Percentiles rank a stretch among this genome's conserved stretches.
These are phyloP conservation scores for Callopanchax toddi DNA, from an alignment of 2,113 vertebrate genomes.

Conservation along the genomic window DNA sequence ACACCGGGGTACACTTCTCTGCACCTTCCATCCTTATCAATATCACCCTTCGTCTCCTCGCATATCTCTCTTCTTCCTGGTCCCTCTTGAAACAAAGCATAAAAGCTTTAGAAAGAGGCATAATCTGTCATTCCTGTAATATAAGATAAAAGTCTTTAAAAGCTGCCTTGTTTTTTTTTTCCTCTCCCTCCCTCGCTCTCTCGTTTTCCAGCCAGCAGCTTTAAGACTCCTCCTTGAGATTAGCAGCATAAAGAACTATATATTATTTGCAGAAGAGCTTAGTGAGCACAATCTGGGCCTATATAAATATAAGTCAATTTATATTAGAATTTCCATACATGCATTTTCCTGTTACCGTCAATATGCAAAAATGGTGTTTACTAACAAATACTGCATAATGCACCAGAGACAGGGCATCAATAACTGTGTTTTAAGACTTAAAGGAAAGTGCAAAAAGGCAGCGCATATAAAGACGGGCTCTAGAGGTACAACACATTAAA, in stretches of 20 bases:
- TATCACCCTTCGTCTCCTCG: slow-evolving; percentile 63
- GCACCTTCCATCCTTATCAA: slow-evolving; percentile 77
- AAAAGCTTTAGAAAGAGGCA: slow-evolving; percentile 78
- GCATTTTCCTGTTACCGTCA: slow-evolving; percentile 99
- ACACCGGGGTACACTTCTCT: slow-evolving; percentile 72
- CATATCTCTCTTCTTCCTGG: slow-evolving; percentile 47
- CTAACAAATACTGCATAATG: slow-evolving; percentile 99
- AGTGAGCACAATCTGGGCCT: slow-evolving; percentile 90
- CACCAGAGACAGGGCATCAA: slow-evolving; percentile 93
- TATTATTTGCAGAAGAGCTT: slow-evolving; percentile 95
- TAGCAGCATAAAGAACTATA: slow-evolving; percentile 94
- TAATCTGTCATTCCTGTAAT: slow-evolving; percentile 79
- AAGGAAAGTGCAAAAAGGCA: slow-evolving; percentile 88
- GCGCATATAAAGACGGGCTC: slow-evolving; percentile 74
- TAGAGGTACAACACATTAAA: slow-evolving; percentile 83
- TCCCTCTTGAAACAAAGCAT: slow-evolving; percentile 75
- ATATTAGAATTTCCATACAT: slow-evolving; percentile 99
- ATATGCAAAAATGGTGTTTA: slow-evolving; percentile 99
- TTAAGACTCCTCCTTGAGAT: slow-evolving; percentile 82
- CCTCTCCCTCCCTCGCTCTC: background rate
- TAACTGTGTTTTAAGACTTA: slow-evolving; percentile 91
- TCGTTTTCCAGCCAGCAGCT: slow-evolving; percentile 56
- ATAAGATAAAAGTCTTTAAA: slow-evolving; percentile 83
- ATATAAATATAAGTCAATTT: slow-evolving; percentile 99
- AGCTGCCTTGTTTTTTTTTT: slow-evolving; percentile 51